These are phyloP conservation scores for Sinocyclocheilus anophthalmus DNA, from an alignment of 2,113 vertebrate species.

Conservation along the genomic window DNA sequence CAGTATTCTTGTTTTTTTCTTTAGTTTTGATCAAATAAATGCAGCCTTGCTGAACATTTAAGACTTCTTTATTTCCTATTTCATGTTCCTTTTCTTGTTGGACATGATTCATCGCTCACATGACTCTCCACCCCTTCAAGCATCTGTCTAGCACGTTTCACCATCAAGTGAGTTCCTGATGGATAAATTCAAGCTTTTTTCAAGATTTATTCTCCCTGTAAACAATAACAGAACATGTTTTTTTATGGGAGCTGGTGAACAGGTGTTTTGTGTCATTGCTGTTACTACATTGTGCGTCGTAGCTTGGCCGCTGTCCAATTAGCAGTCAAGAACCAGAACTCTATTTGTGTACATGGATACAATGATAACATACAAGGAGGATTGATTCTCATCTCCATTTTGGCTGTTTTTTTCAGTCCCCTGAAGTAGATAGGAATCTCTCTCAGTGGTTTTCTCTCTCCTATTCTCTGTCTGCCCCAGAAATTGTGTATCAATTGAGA, in stretches of 20 bases:
- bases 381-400: neutral
- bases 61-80: neutral
- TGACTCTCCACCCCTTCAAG: neutral
- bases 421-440: slow-evolving; percentile 1
- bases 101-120: neutral
- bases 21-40: neutral
- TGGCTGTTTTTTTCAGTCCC: neutral
- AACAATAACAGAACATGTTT: neutral
- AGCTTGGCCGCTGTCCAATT: neutral
- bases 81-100: neutral
- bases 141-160: neutral
- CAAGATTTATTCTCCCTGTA: neutral
- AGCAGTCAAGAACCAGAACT: neutral
- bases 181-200: neutral
- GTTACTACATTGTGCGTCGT: neutral
- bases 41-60: neutral
- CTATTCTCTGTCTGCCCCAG: neutral
- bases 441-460: neutral
- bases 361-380: too few relatives aligned
- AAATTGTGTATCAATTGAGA: neutral
- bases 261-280: neutral
- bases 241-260: neutral
- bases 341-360: neutral
- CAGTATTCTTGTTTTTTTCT: neutral
- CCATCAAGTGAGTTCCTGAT: neutral